These are phyloP conservation scores for Deroplatys truncata DNA, from an alignment of 2,888 invertebrate species.

Conservation along the genomic window DNA sequence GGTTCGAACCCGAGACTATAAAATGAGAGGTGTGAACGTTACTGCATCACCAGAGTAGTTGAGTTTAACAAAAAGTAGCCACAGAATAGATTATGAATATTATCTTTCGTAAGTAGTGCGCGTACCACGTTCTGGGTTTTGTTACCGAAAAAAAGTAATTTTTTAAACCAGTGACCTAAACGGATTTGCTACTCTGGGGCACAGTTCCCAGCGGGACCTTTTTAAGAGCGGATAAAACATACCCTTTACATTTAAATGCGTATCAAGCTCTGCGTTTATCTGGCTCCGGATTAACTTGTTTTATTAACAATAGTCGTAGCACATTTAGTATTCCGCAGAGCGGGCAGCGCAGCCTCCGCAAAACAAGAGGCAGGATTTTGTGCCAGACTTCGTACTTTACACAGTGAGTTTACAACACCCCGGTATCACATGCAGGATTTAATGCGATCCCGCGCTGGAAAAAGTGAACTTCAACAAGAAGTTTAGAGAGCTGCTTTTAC, in stretches of 20 bases:
- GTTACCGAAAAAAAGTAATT: neutral
- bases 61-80: no score
- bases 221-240: neutral
- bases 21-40: no score
- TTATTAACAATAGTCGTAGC: neutral
- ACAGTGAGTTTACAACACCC: neutral
- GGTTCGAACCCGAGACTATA: no score
- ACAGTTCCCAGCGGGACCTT: neutral
- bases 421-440: neutral
- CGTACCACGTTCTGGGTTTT: no score
- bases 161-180: neutral
- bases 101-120: no score
- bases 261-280: neutral
- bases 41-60: no score
- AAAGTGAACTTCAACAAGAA: neutral
- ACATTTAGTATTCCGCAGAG: neutral
- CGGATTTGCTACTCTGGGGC: neutral
- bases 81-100: no score
- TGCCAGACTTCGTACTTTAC: neutral
- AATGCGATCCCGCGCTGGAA: neutral
- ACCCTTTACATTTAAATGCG: neutral
- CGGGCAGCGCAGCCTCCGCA: neutral
- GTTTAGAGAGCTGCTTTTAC: neutral
- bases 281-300: neutral
- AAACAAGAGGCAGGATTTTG: neutral